These are phyloP conservation scores for Macroglossus sobrinus DNA, from an alignment of 2,113 vertebrate species.

Conservation along the genomic window DNA sequence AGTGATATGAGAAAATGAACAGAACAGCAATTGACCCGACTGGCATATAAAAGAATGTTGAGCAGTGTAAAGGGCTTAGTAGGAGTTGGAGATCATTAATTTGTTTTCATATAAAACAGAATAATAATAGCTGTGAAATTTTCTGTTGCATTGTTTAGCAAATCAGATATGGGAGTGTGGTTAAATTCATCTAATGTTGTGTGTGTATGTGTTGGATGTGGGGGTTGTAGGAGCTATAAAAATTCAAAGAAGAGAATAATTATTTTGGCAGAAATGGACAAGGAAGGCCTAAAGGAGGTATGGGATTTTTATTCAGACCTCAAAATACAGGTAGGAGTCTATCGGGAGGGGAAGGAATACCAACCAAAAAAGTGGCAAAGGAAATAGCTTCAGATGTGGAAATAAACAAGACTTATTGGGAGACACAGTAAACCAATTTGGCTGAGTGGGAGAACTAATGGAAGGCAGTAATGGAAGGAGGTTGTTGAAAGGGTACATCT, in stretches of 20 bases:
- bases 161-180: not conserved
- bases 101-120: not conserved
- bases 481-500: slow-evolving; percentile 30
- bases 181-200: not conserved
- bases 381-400: not conserved
- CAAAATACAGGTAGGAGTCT: not conserved
- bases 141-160: not conserved
- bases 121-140: not conserved
- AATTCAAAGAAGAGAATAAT: not conserved
- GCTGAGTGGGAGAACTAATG: not conserved
- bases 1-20: not conserved
- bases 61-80: not conserved
- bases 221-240: not conserved
- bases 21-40: not conserved
- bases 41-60: not conserved
- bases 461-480: not conserved
- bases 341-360: not conserved
- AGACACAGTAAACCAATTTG: not conserved
- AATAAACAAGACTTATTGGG: not conserved
- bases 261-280: not conserved
- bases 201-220: no score
- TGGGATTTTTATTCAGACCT: slow-evolving; percentile 18
- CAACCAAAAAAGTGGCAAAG: not conserved
- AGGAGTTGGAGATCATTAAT: not conserved
- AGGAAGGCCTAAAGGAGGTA: not conserved